Evolutionary conservation across 2,888 invertebrate genomes (phyloP), one percentile per base, ranked within the genome.

Genomic region (Leptodirus hochenwartii): DNA sequence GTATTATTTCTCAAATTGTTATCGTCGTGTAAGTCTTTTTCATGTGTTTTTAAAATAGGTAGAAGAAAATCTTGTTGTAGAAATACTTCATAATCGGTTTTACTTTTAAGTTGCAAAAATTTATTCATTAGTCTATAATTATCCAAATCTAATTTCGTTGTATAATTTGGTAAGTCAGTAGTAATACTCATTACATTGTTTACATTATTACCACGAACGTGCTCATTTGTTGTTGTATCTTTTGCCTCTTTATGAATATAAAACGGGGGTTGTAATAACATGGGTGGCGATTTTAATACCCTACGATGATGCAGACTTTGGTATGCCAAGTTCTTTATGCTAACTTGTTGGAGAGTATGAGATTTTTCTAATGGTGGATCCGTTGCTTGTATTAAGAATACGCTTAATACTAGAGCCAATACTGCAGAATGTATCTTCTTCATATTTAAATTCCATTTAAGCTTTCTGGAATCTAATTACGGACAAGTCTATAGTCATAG

Each of bases 351-450:
- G 9, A 30, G 23, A 8, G 37, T 31, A 14, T 35, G 32, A 15
- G 32, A 17, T 34, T 34, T 38, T 14, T 37, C 34, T 20, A 22
- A n/a, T 3, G 55, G 53, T 15, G 54, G 55, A 42, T 56, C 56
- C 15, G 50, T 46, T 22, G 57, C 57, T 43, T 53, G 54, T 27
- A 55, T 56, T 33, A 57, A 40, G 35, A 57, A 53, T 29, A 56
- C 47, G 36, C 55, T 49, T 43, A 53, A 45, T 29, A 56, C 48
- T 36, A 54, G 43, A 16, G 55, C 52, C 37, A 57, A 38, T 33
- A 57, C 39, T 35, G 47, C 46, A 31, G 54, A 51, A 39, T 54
- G 54, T 47, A 57, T 47, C 41, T 47, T 49, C 47, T 50, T 55
- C 55, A 56, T 55, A 16, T 17, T 31, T 37, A 29, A 38, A 38